Conservation (phyloP, 1,140 invertebrate species). For the Paralvinella palmiformis region DNA sequence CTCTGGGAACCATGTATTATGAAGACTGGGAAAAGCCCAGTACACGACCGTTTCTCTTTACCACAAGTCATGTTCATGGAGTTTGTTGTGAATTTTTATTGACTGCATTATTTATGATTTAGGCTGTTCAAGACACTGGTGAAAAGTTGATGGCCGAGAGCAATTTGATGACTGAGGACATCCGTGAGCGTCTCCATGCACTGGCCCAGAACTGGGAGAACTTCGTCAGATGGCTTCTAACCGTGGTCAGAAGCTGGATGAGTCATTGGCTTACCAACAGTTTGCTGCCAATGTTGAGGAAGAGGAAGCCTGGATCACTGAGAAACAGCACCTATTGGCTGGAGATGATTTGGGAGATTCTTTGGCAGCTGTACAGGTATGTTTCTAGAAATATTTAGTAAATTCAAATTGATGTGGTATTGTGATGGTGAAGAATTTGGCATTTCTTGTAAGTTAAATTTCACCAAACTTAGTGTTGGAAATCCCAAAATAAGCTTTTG, state of each 20-base stretch:
- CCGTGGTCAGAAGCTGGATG: constrained; percentile 85
- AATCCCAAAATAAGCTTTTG: too few relatives aligned
- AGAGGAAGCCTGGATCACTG: constrained; percentile 97
- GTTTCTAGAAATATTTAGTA: too few relatives aligned
- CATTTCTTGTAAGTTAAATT: too few relatives aligned
- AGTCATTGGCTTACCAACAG: constrained; percentile 91
- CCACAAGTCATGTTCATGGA: too few relatives aligned
- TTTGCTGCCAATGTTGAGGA: constrained; percentile 98
- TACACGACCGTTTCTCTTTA: too few relatives aligned
- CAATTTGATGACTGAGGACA: constrained; percentile 88
- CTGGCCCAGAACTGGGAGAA: constrained; percentile 85
- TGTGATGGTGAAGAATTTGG: too few relatives aligned
- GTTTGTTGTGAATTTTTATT: too few relatives aligned
- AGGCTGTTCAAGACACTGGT: constrained; percentile 89
- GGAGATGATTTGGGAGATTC: constrained; percentile 97
- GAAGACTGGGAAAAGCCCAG: too few relatives aligned
- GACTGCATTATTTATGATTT: too few relatives aligned
- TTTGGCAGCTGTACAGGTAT: constrained; percentile 93
- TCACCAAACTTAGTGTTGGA: too few relatives aligned
- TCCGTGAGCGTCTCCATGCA: constrained; percentile 62
- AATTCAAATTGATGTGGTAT: too few relatives aligned
- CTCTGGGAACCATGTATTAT: too few relatives aligned
- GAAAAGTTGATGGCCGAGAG: constrained; percentile 94
- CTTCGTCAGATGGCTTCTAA: constrained; percentile 76
- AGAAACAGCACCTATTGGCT: constrained; percentile 94